phyloP scores from a whole-genome alignment of 2,888 invertebrate genomes.

The Neelides folsomi region DNA sequence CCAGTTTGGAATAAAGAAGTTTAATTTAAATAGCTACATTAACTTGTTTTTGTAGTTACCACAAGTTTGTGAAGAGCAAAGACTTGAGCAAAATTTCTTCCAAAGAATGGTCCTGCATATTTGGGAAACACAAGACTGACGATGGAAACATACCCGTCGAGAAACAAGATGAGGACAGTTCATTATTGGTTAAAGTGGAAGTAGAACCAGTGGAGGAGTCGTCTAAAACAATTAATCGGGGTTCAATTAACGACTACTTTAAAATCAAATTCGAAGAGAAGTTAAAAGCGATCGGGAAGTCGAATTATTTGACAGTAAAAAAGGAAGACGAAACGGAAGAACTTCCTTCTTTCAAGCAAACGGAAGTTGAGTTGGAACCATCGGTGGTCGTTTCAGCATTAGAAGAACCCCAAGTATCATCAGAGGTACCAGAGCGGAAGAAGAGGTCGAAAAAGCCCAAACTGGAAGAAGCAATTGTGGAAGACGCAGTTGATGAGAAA shows the following conservation, averaged over 20 bases:
- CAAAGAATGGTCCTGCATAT: conserved; percentile 20
- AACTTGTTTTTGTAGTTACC: conserved; percentile 19
- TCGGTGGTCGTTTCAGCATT: neutral
- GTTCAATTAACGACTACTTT: conserved; percentile 19
- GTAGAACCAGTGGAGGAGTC: too few relatives aligned
- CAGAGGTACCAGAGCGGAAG: neutral
- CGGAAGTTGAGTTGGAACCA: neutral
- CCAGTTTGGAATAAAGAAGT: neutral
- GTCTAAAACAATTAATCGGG: conserved; percentile 12
- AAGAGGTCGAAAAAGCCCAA: conserved; percentile 3
- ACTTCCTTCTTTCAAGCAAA: neutral
- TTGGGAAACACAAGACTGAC: conserved; percentile 5
- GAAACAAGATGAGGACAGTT: neutral
- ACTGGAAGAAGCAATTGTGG: neutral
- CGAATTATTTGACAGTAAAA: neutral
- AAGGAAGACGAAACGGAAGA: neutral
- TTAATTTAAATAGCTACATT: conserved; percentile 1
- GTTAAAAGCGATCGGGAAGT: neutral
- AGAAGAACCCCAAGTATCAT: neutral
- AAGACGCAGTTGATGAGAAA: conserved; percentile 22
- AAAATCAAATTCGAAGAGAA: conserved; percentile 2
- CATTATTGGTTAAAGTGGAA: too few relatives aligned
- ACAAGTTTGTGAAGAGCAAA: conserved; percentile 27
- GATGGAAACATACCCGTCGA: neutral
- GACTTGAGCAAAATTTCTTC: conserved; percentile 25